phyloP scores from a whole-genome alignment of 2,888 invertebrate species.

The Melinopterus prodromus region DNA sequence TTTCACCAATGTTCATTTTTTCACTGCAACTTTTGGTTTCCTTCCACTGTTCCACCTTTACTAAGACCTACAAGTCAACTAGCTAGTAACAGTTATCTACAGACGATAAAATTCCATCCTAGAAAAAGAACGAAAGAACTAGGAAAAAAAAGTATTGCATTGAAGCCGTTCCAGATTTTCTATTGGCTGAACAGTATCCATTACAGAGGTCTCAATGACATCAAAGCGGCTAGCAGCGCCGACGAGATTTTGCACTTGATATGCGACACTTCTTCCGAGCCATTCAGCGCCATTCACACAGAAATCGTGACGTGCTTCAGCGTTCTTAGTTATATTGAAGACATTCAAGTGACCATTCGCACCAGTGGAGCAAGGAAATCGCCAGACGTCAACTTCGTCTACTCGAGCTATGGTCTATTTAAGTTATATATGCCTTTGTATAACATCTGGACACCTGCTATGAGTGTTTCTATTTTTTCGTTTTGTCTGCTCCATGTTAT shows the following conservation, averaged over 20 bases:
- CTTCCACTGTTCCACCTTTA: too few relatives aligned
- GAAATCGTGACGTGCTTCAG: conserved; percentile 20
- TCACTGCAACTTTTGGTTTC: too few relatives aligned
- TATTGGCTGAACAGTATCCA: conserved; percentile 23
- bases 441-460: conserved; percentile 6
- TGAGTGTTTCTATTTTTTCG: not conserved
- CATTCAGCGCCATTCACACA: conserved; percentile 25
- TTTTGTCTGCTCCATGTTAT: not conserved
- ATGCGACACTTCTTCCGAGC: conserved; percentile 25
- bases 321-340: conserved; percentile 19
- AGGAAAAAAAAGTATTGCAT: not conserved
- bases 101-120: not conserved
- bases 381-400: not conserved
- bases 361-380: conserved; percentile 15
- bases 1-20: too few relatives aligned
- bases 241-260: conserved; percentile 23
- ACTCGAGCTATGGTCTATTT: not conserved
- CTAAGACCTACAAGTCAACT: not conserved
- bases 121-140: not conserved
- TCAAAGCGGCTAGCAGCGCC: conserved; percentile 19
- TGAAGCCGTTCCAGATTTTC: conserved; percentile 22
- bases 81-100: not conserved
- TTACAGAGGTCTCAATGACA: conserved; percentile 24
- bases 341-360: conserved; percentile 12
- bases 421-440: not conserved